Evolutionary conservation across 2,797 vertebrate species (phyloP).

Genomic region (Pristis pectinata): DNA sequence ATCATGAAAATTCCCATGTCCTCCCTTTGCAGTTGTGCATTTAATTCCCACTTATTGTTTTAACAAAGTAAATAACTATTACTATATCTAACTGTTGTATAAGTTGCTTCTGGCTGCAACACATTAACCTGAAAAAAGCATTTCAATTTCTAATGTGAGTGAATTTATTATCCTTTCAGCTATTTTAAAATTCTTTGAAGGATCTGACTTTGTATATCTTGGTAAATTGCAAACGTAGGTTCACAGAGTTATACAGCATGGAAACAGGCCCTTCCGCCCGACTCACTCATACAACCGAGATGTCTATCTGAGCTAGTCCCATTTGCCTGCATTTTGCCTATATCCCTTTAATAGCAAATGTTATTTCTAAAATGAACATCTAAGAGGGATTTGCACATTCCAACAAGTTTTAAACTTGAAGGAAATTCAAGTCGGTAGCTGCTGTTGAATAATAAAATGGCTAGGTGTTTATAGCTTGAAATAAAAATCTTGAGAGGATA

Average conservation of each 20-base stretch:
- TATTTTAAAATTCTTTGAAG: neutral
- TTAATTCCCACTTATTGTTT: neutral
- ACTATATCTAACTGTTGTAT: neutral
- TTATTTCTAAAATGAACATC: neutral
- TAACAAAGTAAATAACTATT: neutral
- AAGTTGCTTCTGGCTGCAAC: neutral
- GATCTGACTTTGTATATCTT: neutral
- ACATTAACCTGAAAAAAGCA: neutral
- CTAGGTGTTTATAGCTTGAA: neutral
- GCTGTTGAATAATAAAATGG: neutral
- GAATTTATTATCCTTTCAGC: neutral
- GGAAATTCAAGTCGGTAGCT: neutral
- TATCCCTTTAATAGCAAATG: neutral
- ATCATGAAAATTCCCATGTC: neutral
- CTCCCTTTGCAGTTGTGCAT: neutral
- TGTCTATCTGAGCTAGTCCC: too few relatives aligned
- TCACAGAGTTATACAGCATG: too few relatives aligned
- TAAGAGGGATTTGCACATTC: neutral
- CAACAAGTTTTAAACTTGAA: neutral
- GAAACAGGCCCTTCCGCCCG: too few relatives aligned
- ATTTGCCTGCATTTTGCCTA: too few relatives aligned
- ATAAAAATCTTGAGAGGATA: too few relatives aligned
- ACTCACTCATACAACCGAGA: too few relatives aligned
- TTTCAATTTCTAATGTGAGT: neutral
- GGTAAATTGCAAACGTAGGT: conserved; percentile 1